Base-by-base conservation (phyloP, 2,888 invertebrate species). In the Serripes groenlandicus region DNA sequence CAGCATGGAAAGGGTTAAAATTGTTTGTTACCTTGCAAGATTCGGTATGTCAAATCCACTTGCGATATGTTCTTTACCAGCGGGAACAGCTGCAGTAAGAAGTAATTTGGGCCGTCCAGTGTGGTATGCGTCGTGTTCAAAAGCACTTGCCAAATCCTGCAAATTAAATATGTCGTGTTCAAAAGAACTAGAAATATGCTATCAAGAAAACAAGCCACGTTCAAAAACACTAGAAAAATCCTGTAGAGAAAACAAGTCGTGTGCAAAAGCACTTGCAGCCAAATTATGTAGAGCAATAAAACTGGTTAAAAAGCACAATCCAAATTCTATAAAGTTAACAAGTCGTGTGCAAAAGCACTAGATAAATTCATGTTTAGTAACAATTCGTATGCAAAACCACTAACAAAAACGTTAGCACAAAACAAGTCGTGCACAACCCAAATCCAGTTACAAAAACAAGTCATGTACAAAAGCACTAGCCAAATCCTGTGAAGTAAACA, bases 61-160 rank as follows among this genome's bases (percentile, higher is more conserved):
- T 66, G 93, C 93, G 21, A 94, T 91, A 52, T 85, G 90, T 15
- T 81, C 60, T 69, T 93, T 92, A 3, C 94, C 93, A 0, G 93
- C 93, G 11, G 92, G 92, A 1, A 94, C 92, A 0, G 94, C 94
- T 5, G 93, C 94, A 34, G 93, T 91, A 35, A 94, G 84, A 35
- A 94, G 78, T 4, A 94, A 86, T 18, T 89, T 82, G 2, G 86
- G 86, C 66, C 83, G 82, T 1, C 91, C 91, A 0, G 90, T 88
- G 5, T 62, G 42, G 7, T 60, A 56, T 4, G 91, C 90, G 64
- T 94, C 93, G 1, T 78, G 77, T 26, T 91, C 90, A 78, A 93
- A 94, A 0, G 90, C 92, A 56, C 73, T 83, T 37, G 85, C 75
- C 35, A 93, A 68, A 78, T 93, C 92, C 93, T 94, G 84, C 42